A percentile compares a stretch with the other conserved stretches of the same genome.
Conservation (phyloP, 2,888 invertebrate genomes). For the Caenorhabditis sp. region DNA sequence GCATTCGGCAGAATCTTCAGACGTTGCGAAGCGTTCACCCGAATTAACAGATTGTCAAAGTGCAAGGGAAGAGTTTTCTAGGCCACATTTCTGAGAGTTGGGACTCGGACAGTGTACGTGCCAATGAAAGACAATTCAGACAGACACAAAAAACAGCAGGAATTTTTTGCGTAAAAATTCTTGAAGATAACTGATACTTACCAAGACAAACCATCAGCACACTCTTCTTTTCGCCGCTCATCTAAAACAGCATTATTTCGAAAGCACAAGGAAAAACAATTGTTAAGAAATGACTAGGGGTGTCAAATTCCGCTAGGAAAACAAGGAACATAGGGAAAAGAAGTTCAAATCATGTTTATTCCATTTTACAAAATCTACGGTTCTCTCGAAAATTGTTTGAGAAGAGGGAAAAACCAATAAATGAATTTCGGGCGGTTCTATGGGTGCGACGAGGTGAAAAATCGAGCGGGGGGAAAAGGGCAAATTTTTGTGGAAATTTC, state of each 20-base stretch:
- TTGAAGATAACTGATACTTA: constrained; percentile 50
- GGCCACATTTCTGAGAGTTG: too few relatives aligned
- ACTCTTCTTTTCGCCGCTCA: constrained; percentile 72
- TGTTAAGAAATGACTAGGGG: too few relatives aligned
- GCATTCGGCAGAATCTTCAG: too few relatives aligned
- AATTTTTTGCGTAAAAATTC: background rate
- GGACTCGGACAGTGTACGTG: too few relatives aligned
- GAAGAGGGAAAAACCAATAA: too few relatives aligned
- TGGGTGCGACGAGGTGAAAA: too few relatives aligned
- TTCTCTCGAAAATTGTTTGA: background rate
- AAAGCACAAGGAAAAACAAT: background rate
- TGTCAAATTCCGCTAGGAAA: too few relatives aligned
- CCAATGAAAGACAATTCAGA: too few relatives aligned
- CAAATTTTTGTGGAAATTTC: background rate
- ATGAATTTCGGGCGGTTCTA: too few relatives aligned
- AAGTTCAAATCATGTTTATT: background rate
- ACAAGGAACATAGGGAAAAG: background rate
- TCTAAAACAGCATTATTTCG: constrained; percentile 1
- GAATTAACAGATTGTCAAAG: too few relatives aligned
- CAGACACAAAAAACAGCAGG: background rate
- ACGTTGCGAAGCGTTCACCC: too few relatives aligned
- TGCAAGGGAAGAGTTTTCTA: too few relatives aligned
- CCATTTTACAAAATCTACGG: background rate
- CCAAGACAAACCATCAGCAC: constrained; percentile 79
- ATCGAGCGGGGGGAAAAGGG: background rate